Evolutionary conservation across 2,113 vertebrate genomes (phyloP).

Genomic region (Myodes glareolus): DNA sequence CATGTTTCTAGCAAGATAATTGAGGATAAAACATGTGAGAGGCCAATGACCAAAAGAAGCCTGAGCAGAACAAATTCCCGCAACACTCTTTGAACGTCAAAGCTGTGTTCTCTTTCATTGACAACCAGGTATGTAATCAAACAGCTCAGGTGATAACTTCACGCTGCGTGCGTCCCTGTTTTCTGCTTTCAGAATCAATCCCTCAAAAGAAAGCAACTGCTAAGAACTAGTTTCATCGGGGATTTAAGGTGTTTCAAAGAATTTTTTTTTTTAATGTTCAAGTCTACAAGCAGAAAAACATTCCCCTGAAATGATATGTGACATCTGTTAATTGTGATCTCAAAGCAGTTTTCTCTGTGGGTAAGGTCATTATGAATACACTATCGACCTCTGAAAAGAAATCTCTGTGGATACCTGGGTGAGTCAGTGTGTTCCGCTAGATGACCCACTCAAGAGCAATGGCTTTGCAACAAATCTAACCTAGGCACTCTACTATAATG

Average conservation of each 20-base stretch:
- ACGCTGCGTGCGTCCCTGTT: constrained; percentile 25
- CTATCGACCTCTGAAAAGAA: constrained; percentile 46
- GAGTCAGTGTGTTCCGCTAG: not conserved
- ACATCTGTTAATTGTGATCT: constrained; percentile 44
- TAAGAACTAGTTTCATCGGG: constrained; percentile 63
- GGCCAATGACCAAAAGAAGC: not conserved
- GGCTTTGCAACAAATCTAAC: not conserved
- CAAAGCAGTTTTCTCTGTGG: not conserved
- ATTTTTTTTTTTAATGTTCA: not conserved
- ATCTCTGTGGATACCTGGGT: not conserved
- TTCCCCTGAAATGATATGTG: not conserved
- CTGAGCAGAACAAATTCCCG: not conserved
- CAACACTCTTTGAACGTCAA: constrained; percentile 46
- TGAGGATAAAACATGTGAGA: not conserved
- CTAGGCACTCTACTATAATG: not conserved
- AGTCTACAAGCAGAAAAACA: constrained; percentile 18
- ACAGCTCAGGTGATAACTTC: constrained; percentile 58
- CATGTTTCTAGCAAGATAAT: constrained; percentile 7
- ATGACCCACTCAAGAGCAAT: constrained; percentile 14
- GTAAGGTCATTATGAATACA: not conserved
- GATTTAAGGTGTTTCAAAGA: constrained; percentile 67
- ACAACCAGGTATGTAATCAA: constrained; percentile 62
- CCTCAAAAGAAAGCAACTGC: constrained; percentile 61
- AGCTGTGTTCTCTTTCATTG: constrained; percentile 33
- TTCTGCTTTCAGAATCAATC: constrained; percentile 65